These are phyloP conservation scores for Danio tinwini DNA, from an alignment of 2,797 vertebrate genomes.

Conservation along the genomic window DNA sequence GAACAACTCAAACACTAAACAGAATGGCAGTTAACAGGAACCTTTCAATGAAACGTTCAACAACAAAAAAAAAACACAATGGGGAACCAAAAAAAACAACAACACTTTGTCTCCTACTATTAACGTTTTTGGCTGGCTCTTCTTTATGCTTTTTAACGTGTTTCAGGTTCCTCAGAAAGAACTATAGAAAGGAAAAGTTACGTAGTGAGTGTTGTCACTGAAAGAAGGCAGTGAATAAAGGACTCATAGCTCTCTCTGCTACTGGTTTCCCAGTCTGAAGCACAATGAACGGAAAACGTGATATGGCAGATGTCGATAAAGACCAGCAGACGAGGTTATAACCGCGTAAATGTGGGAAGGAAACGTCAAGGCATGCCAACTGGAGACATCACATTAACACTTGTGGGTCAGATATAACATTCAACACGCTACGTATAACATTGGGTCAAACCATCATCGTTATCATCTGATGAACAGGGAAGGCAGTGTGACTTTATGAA, in stretches of 20 bases:
- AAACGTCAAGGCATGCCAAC: conserved; percentile 55
- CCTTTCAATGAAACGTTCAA: conserved; percentile 61
- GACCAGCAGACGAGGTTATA: conserved; percentile 32
- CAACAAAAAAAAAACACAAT: conserved; percentile 67
- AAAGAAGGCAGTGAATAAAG: conserved; percentile 52
- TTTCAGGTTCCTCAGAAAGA: conserved; percentile 52
- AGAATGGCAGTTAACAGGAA: conserved; percentile 54
- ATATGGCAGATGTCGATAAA: conserved; percentile 12
- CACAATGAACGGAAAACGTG: conserved; percentile 13
- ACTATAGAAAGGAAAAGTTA: conserved; percentile 58
- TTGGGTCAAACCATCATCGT: conserved; percentile 36
- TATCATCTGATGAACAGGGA: conserved; percentile 21
- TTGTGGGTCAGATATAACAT: conserved; percentile 53
- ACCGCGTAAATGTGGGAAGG: conserved; percentile 22
- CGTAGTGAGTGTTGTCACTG: conserved; percentile 62
- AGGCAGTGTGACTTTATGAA: conserved; percentile 41
- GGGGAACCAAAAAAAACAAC: conserved; percentile 47
- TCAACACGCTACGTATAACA: conserved; percentile 53
- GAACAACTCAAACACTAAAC: conserved; percentile 36
- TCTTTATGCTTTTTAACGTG: conserved; percentile 55
- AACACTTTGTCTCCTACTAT: conserved; percentile 58
- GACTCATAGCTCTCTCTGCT: conserved; percentile 45
- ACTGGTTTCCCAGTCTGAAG: conserved; percentile 41
- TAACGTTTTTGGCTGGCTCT: conserved; percentile 57
- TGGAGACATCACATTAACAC: conserved; percentile 54